phyloP scores from a whole-genome alignment of 2,888 invertebrate species.

The Agrochola litura region DNA sequence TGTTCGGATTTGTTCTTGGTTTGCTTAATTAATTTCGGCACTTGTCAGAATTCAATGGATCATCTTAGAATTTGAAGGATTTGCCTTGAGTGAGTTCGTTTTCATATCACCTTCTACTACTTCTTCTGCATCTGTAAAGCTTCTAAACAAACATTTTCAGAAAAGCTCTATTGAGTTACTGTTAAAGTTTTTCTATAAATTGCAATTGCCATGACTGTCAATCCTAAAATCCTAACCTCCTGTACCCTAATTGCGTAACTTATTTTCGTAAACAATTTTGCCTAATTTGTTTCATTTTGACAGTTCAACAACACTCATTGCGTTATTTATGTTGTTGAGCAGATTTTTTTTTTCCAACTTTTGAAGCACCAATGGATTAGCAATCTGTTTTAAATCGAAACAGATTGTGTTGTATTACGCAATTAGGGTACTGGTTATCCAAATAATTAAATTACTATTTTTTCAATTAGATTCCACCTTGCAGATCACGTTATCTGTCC shows the following conservation, averaged over 20 bases:
- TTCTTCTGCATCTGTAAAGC: not conserved
- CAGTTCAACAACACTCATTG: no score
- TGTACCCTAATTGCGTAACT: not conserved
- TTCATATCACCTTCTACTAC: not conserved
- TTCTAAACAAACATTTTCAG: not conserved
- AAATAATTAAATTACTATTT: constrained; percentile 14
- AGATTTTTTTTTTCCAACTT: no score
- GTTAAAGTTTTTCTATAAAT: not conserved
- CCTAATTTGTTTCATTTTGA: no score
- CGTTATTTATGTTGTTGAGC: no score
- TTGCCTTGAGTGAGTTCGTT: not conserved
- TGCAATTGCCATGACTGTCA: not conserved
- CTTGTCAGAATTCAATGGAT: constrained; percentile 16
- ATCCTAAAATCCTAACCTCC: no score
- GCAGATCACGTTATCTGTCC: constrained; percentile 11
- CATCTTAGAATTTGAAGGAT: constrained; percentile 15
- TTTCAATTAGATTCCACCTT: not conserved
- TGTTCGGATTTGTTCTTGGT: constrained; percentile 28
- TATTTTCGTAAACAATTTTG: no score
- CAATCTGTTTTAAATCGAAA: no score
- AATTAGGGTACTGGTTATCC: not conserved
- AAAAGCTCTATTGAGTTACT: not conserved
- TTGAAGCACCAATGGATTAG: no score
- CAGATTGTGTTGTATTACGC: no score
- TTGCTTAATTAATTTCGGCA: constrained; percentile 29